phyloP scores from a whole-genome alignment of 2,888 invertebrate genomes.

The Rugalucina vietnamica region DNA sequence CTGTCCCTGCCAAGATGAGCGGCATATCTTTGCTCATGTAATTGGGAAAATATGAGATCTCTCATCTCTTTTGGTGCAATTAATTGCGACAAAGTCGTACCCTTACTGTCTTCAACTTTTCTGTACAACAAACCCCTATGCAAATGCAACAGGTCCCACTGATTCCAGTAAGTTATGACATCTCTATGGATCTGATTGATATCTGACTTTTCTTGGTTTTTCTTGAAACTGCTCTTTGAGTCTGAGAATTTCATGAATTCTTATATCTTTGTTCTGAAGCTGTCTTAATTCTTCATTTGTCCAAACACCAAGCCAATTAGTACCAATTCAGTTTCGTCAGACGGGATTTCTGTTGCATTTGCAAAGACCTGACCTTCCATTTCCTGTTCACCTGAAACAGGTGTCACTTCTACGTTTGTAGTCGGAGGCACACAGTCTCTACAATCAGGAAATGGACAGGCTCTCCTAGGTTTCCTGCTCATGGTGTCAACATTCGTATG shows the following conservation, averaged over 20 bases:
- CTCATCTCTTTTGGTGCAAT: conserved; percentile 3
- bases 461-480: background rate
- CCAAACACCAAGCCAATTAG: background rate
- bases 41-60: background rate
- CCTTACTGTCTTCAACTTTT: background rate
- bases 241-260: conserved; percentile 1
- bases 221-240: background rate
- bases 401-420: no score
- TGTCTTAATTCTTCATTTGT: background rate
- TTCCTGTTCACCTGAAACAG: background rate
- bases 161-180: background rate
- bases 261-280: background rate
- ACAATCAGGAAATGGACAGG: conserved; percentile 8
- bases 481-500: conserved; percentile 35
- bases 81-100: background rate
- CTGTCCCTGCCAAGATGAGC: conserved; percentile 59
- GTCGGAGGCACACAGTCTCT: conserved; percentile 4
- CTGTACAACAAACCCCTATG: background rate
- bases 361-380: background rate
- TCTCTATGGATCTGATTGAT: background rate
- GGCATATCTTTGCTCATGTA: conserved; percentile 18
- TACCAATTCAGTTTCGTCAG: background rate
- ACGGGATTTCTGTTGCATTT: background rate
- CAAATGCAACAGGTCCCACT: background rate
- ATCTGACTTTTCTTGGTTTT: background rate